Evolutionary conservation across 1,140 invertebrate genomes (phyloP), one percentile per base, ranked within the genome.

Genomic region (Radopholus similis): DNA sequence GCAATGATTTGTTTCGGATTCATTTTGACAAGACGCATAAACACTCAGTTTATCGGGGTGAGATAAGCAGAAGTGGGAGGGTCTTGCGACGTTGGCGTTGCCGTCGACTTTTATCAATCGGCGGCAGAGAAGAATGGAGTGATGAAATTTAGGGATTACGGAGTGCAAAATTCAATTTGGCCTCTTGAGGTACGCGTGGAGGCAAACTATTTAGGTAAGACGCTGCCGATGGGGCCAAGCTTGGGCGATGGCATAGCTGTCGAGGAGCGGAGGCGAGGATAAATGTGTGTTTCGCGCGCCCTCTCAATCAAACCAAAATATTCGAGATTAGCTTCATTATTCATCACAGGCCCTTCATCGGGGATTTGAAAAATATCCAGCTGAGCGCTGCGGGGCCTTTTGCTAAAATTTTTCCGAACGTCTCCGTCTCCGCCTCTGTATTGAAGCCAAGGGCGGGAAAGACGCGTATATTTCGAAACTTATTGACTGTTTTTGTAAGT

Each of bases 1-100:
- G 26, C 38, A 62, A 62, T 62, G 40, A 62, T 62, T 62, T 62
- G 38, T 60, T 60, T 28, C 49, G 35, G 35, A 47, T 62, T 62
- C 49, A 15, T 34, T 13, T 18, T 21, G 23, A 62, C 42, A 62
- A 13, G 21, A 11, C 8, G 30, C 6, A 23, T 0, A 51, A 21
- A 51, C 18, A 51, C 3, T 51, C 30, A n/a, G n/a, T n/a, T n/a
- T n/a, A n/a, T n/a, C n/a, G n/a, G 15, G 34, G 49, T 51, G n/a
- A 28, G 49, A 28, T 51, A 28, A 13, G 6, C 2, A 11, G 49
- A n/a, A n/a, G 11, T 26, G 42, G 35, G 35, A 35, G 32, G 56
- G 56, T 58, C 56, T 28, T 42, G 56, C 56, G 56, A 35, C 58
- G 58, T 62, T 62, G 58, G 37, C 58, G 47, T 40, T 40, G 35